Evolutionary conservation across 2,797 vertebrate species (phyloP), one percentile per base, ranked within the genome.

Genomic region (Odontamblyopus rebecca): DNA sequence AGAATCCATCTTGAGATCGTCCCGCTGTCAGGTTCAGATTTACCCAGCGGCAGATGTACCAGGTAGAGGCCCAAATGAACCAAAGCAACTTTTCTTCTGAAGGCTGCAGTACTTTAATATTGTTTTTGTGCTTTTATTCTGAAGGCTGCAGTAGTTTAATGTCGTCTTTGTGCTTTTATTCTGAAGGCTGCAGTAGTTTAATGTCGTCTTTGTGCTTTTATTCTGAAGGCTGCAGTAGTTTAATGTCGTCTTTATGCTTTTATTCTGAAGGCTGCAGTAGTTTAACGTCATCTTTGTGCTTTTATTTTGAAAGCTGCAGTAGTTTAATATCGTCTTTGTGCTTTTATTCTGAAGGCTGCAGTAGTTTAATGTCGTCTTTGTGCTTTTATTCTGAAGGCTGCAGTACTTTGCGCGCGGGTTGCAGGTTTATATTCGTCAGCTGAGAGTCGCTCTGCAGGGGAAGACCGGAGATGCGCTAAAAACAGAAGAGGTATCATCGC

Each of bases 391-490:
- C 2, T 53, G 72, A 86, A 99, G 98, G 93, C 92, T 99, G 84
- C 98, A 99, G 85, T 99, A 97, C 82, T 99, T 99, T 89, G 98
- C 98, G 76, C 93, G 97, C 83, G 98, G 98, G 44, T 91, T 99
- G 70, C 98, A 99, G 86, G 97, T 98, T 61, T 99, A 99, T 78
- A 99, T 99, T 83, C 90, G 97, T 68, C 98, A 99, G 80, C 95
- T 99, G 73, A 95, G 98, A 76, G 94, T 98, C 41, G 97, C 98
- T 1, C 94, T 99, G 75, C 98, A 99, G 83, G 97, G 98, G 12
- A 99, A 99, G 92, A 97, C 97, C 0, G 98, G 97, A 62, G 98
- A 99, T 63, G 96, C 97, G 53, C 94, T 99, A 71, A 99, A 99
- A 90, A 99, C 98, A 13, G 97, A 99, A 4, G 98, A 99, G 96